These are phyloP conservation scores for Falco naumanni DNA, from an alignment of 2,797 vertebrate species.

Conservation along the genomic window DNA sequence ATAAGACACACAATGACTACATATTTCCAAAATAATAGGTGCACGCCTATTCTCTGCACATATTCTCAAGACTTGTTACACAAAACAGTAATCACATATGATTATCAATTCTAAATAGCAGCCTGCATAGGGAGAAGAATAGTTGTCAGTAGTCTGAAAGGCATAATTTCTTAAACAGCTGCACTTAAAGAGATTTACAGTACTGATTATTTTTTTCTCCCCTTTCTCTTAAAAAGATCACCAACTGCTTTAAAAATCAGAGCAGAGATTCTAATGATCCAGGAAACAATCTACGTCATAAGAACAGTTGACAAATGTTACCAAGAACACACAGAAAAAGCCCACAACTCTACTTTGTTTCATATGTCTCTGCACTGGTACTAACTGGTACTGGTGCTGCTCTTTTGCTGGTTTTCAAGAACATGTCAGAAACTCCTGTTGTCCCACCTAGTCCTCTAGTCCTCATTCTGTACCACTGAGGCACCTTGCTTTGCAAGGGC, in stretches of 20 bases:
- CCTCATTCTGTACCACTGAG: background rate
- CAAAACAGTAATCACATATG: background rate
- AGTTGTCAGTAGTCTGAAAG: background rate
- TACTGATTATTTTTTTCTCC: too few species aligned
- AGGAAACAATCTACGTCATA: background rate
- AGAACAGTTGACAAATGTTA: background rate
- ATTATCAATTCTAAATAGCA: background rate
- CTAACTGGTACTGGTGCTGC: background rate
- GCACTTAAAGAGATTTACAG: background rate
- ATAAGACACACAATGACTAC: background rate
- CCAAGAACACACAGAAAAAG: background rate
- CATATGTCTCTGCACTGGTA: background rate
- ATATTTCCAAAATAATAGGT: background rate
- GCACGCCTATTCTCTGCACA: background rate
- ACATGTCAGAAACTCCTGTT: background rate
- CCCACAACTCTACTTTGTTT: background rate
- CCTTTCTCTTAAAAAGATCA: background rate
- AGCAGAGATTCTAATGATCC: background rate
- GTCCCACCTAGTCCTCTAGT: background rate
- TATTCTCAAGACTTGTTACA: background rate
- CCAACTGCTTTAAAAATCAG: background rate
- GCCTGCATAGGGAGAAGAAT: fast-evolving
- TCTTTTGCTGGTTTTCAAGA: background rate
- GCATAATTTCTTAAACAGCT: background rate
- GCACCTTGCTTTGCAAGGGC: background rate